Conservation (phyloP, 2,888 invertebrate genomes). For the Campoplex capitator region DNA sequence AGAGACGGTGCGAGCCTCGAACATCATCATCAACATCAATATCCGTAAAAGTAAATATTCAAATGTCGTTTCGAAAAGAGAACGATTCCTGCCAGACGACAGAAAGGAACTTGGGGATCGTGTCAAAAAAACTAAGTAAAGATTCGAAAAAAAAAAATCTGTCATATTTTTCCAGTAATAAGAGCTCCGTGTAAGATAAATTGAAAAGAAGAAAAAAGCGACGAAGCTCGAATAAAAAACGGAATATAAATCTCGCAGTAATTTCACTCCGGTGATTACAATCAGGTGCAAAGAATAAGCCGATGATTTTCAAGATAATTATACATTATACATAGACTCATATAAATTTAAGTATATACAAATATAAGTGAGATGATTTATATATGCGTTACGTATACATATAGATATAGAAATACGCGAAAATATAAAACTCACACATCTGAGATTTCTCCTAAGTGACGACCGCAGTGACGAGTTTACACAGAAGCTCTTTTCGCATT, state of each 20-base stretch:
- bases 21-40: too few relatives aligned
- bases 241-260: constrained; percentile 12
- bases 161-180: background rate
- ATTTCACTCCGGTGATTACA: constrained; percentile 51
- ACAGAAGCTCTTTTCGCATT: constrained; percentile 56
- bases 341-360: background rate
- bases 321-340: constrained; percentile 6
- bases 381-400: constrained; percentile 2
- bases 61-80: too few relatives aligned
- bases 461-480: constrained; percentile 52
- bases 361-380: background rate
- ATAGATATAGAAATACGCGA: background rate
- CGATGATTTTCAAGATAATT: constrained; percentile 51
- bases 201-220: background rate
- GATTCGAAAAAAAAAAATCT: background rate
- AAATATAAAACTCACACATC: constrained; percentile 11
- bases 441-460: constrained; percentile 42
- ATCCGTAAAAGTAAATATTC: too few relatives aligned
- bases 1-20: too few relatives aligned
- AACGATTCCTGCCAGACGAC: too few relatives aligned
- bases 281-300: constrained; percentile 56
- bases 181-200: background rate
- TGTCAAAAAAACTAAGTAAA: too few relatives aligned
- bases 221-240: background rate
- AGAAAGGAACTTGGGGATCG: too few relatives aligned